Evolutionary conservation across 1,140 invertebrate species (phyloP).

Genomic region (Varroa destructor): DNA sequence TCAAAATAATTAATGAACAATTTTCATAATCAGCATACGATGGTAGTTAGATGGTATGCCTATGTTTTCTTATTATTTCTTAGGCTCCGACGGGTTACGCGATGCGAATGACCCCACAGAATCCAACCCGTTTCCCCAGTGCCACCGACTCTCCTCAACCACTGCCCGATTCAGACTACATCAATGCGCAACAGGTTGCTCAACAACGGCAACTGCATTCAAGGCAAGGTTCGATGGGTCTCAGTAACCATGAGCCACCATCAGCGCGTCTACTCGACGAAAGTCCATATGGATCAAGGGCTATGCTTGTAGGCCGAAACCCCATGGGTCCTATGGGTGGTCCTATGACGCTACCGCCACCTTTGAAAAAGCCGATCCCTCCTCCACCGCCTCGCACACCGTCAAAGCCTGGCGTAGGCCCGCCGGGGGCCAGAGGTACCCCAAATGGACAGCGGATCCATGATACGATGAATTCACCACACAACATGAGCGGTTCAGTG

Average conservation of each 20-base stretch:
- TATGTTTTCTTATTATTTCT: no score
- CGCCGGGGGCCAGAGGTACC: background rate
- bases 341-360: slow-evolving; percentile 31
- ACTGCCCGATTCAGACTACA: slow-evolving; percentile 5
- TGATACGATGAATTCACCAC: slow-evolving; percentile 9
- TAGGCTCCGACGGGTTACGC: background rate
- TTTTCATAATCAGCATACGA: no score
- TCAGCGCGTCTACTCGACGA: background rate
- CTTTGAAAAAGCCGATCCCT: slow-evolving; percentile 38
- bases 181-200: slow-evolving; percentile 18
- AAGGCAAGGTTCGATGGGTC: slow-evolving; percentile 7
- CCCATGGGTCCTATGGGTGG: background rate
- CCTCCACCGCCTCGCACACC: slow-evolving; percentile 35
- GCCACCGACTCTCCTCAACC: slow-evolving; percentile 14
- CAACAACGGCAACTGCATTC: slow-evolving; percentile 24
- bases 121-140: slow-evolving; percentile 1
- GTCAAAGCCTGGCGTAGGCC: slow-evolving; percentile 15
- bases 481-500: background rate
- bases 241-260: background rate
- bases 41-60: no score
- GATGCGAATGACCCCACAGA: slow-evolving; percentile 38
- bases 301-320: background rate
- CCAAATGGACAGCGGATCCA: background rate
- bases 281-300: slow-evolving; percentile 1
- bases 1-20: no score